These are phyloP conservation scores for Odocoileus hemionus DNA, from an alignment of 2,113 vertebrate species.

Conservation along the genomic window DNA sequence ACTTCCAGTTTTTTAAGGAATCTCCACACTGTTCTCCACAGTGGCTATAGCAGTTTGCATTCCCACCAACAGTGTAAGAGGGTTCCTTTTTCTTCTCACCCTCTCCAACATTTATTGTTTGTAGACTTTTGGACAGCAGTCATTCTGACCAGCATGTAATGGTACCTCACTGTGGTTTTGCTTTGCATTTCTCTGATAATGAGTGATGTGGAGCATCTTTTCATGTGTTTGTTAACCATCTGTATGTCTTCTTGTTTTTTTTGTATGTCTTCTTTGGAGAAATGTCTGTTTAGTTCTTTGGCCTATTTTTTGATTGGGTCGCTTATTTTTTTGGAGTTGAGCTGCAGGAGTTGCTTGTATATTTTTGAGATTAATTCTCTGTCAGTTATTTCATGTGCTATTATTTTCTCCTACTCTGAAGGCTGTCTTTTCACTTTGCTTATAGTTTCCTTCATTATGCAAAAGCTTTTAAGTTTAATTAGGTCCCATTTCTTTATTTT, in stretches of 20 bases:
- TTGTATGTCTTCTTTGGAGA: neutral
- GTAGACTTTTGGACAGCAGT: neutral
- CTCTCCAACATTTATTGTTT: neutral
- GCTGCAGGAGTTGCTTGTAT: neutral
- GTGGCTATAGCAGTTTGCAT: neutral
- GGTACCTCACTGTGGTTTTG: neutral
- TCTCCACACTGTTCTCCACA: neutral
- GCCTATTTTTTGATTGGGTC: neutral
- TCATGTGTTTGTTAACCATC: neutral
- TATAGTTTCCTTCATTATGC: neutral
- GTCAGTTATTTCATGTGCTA: neutral
- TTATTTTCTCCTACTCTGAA: neutral
- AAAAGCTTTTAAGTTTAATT: neutral
- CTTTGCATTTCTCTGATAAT: neutral
- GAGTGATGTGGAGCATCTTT: neutral
- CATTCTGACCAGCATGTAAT: accelerated
- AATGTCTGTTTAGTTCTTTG: neutral
- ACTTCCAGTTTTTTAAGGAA: neutral
- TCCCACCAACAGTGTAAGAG: neutral
- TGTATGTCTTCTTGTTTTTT: neutral
- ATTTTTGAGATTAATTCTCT: neutral
- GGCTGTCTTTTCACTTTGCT: neutral
- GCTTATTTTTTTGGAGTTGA: neutral
- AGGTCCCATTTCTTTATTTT: neutral
- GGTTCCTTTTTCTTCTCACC: neutral